Percentiles rank a stretch among this genome's conserved stretches.
Conservation (phyloP, 2,113 vertebrate genomes). For the Notarius quadriscutis region DNA sequence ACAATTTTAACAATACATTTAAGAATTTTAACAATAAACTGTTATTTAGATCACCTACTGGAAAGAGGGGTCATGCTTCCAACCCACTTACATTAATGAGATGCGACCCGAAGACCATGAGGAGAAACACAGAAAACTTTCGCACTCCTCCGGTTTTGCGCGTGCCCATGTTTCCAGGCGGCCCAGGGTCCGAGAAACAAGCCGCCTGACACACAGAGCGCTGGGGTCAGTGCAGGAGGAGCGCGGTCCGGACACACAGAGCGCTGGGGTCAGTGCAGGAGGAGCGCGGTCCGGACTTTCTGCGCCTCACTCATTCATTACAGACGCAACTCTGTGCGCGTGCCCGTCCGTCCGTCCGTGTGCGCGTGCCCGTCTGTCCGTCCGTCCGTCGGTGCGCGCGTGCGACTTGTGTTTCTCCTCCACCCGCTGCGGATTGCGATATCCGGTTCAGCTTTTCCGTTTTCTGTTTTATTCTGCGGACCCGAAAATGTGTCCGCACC, state of each 20-base stretch:
- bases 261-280: neutral
- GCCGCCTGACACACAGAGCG: slow-evolving; percentile 43
- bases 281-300: slow-evolving; percentile 58
- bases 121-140: slow-evolving; percentile 64
- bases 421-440: neutral
- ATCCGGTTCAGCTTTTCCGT: neutral
- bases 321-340: slow-evolving; percentile 26
- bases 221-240: slow-evolving; percentile 18
- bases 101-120: slow-evolving; percentile 67
- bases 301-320: slow-evolving; percentile 68
- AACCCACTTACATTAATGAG: slow-evolving; percentile 70
- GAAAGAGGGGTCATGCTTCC: neutral
- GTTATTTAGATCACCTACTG: neutral
- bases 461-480: neutral
- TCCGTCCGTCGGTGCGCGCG: neutral
- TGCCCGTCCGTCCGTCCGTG: too few species aligned
- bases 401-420: neutral
- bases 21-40: too few species aligned
- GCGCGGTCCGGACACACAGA: slow-evolving; percentile 51
- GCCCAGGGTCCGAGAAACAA: slow-evolving; percentile 57
- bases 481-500: neutral
- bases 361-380: slow-evolving; percentile 9
- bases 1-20: too few species aligned
- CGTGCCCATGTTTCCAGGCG: slow-evolving; percentile 66
- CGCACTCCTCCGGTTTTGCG: slow-evolving; percentile 50